Conservation (phyloP, 2,888 invertebrate genomes). For the Stegophylla sp. region DNA sequence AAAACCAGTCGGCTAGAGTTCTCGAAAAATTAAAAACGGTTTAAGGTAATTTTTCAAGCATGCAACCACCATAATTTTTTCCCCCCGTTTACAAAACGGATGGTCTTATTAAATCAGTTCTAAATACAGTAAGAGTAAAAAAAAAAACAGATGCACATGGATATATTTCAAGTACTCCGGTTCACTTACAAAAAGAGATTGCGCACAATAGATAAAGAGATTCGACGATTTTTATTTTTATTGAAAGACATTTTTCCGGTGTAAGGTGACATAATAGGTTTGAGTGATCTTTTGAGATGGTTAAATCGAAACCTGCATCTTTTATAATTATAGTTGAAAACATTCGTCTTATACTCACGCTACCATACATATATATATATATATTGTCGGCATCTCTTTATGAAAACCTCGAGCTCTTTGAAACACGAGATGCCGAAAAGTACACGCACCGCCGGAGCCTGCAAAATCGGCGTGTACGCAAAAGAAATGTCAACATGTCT, state of each 20-base stretch:
- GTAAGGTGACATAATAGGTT: constrained; percentile 50
- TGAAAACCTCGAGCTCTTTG: constrained; percentile 38
- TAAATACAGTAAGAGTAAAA: not conserved
- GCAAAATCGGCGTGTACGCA: constrained; percentile 36
- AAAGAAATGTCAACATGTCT: constrained; percentile 57
- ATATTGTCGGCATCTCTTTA: constrained; percentile 36
- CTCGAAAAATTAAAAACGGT: constrained; percentile 33
- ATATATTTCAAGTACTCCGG: constrained; percentile 6
- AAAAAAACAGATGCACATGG: not conserved
- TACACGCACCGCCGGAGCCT: constrained; percentile 9
- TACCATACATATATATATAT: not conserved
- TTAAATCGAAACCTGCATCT: constrained; percentile 48
- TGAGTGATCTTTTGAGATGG: constrained; percentile 41
- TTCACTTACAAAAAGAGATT: constrained; percentile 15
- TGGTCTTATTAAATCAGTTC: not conserved
- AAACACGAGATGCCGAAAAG: constrained; percentile 54
- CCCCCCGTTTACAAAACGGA: not conserved
- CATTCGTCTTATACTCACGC: not conserved
- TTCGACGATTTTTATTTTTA: constrained; percentile 18
- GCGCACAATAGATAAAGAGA: constrained; percentile 39
- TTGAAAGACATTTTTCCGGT: constrained; percentile 55
- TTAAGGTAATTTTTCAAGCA: not conserved
- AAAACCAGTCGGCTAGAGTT: not conserved
- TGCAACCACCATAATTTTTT: not conserved
- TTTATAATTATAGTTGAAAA: constrained; percentile 36